A percentile compares a stretch with the other conserved stretches of the same genome.
These are phyloP conservation scores for Dasyornis broadbenti DNA, from an alignment of 2,113 vertebrate genomes.

Conservation along the genomic window DNA sequence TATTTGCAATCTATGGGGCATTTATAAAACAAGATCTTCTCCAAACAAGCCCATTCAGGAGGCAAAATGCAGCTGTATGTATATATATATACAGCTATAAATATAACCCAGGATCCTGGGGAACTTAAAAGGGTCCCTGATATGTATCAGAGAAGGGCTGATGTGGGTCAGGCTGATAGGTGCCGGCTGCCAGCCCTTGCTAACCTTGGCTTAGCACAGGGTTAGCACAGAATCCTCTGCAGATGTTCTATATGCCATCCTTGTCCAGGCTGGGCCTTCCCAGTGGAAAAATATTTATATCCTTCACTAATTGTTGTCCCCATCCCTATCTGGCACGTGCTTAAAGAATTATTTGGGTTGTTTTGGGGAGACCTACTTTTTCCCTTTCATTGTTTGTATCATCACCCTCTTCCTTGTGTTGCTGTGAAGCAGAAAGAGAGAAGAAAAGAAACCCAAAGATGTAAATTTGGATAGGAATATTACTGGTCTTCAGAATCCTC, in stretches of 20 bases:
- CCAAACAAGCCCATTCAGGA: not conserved
- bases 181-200: not conserved
- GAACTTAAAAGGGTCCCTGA: not conserved
- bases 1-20: not conserved
- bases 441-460: not conserved
- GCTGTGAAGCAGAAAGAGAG: not conserved
- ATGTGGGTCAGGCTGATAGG: not conserved
- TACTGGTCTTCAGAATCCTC: not conserved
- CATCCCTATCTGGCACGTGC: not conserved
- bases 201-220: not conserved
- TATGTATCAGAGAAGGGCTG: not conserved
- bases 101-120: not conserved
- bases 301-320: not conserved
- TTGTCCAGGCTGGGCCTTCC: not conserved
- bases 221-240: not conserved
- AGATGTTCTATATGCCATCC: not conserved
- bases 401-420: not conserved
- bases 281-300: not conserved
- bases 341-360: not conserved
- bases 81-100: too few relatives aligned
- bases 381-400: not conserved
- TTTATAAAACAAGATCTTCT: not conserved
- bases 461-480: not conserved
- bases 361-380: not conserved
- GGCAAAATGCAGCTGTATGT: not conserved